Base-by-base conservation (phyloP, 1,140 invertebrate genomes). In the Bathynomus jamesi region DNA sequence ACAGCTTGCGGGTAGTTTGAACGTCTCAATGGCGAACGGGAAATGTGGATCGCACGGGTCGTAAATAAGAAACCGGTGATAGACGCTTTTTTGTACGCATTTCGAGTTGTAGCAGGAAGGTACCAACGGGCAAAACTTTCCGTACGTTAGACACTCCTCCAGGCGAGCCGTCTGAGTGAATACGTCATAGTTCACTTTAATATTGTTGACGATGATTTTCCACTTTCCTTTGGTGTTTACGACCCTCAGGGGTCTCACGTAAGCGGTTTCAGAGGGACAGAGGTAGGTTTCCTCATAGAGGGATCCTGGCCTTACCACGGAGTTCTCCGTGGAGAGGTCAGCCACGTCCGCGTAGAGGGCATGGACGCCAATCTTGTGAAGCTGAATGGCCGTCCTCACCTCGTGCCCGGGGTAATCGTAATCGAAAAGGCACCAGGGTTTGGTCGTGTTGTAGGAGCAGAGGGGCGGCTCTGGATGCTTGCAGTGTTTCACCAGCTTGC, bases 201-300 rank as follows among this genome's bases (percentile, higher is more conserved):
- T 76, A 31, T 77, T 67, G 69, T 79, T 80, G 60, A 81, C 76
- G 21, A 81, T 73, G 65, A 79, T 75, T 32, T 74, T 75, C 80
- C 80, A 81, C 69, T 73, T 74, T 2, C 79, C 79, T 25, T 80
- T 71, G 2, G 72, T 62, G 67, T 80, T 78, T 10, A 70, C 70
- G 28, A 80, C 80, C 25, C 80, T 27, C 24, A 80, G 67, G 21
- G 79, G 80, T 27, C 70, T 69, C 4, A 76, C 73, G 65, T 80
- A 80, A 21, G 25, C 24, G 29, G 74, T 75, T 13, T 66, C 75
- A 25, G 67, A 70, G 0, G 76, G 69, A 30, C 78, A 79, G 28
- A 79, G 67, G 65, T 79, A 79, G 7, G 77, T 79, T 65, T 80
- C 79, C 30, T 80, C 71, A 8, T 31, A 65, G 21, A 78, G 27